These are phyloP conservation scores for Polypterus senegalus DNA, from an alignment of 2,113 vertebrate genomes.

Conservation along the genomic window DNA sequence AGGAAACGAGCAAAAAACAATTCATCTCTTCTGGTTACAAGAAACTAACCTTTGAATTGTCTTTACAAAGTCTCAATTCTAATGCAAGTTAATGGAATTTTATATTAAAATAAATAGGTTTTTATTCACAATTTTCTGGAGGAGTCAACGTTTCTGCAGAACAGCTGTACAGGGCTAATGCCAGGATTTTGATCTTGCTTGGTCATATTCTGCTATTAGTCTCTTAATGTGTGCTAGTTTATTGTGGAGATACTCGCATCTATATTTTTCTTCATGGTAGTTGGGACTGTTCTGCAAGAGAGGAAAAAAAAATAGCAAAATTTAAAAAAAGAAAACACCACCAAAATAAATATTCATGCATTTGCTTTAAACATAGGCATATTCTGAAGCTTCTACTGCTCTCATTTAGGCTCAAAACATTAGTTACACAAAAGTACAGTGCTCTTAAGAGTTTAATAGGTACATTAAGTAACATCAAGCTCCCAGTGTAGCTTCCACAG, in stretches of 20 bases:
- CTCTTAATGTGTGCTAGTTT: constrained; percentile 82
- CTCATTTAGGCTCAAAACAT: too few species aligned
- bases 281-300: constrained; percentile 59
- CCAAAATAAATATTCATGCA: too few species aligned
- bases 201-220: constrained; percentile 69
- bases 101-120: constrained; percentile 42
- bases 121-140: constrained; percentile 38
- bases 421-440: too few species aligned
- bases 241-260: constrained; percentile 78
- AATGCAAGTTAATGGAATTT: constrained; percentile 38
- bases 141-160: constrained; percentile 18
- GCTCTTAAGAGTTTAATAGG: too few species aligned
- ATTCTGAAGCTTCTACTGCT: too few species aligned
- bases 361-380: too few species aligned
- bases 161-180: constrained; percentile 31
- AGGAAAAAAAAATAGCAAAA: background rate
- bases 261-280: constrained; percentile 67
- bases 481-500: too few species aligned
- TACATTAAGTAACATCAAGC: too few species aligned
- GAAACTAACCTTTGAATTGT: background rate
- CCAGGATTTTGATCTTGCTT: constrained; percentile 49
- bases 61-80: constrained; percentile 12
- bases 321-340: too few species aligned
- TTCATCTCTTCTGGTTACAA: background rate
- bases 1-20: too few species aligned